phyloP scores from a whole-genome alignment of 1,140 invertebrate genomes.

The Plutomurus gul region DNA sequence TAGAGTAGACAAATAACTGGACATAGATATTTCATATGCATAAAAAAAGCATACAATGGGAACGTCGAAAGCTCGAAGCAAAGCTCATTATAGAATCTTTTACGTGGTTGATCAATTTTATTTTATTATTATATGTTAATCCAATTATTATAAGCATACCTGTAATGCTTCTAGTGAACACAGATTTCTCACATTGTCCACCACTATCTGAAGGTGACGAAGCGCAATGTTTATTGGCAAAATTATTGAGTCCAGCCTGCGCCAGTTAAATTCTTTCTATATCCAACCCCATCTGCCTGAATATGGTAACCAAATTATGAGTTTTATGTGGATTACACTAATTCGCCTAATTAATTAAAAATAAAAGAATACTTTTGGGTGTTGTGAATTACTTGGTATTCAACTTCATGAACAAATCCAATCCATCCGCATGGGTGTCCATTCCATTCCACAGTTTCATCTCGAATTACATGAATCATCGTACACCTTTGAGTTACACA shows the following conservation, averaged over 20 bases:
- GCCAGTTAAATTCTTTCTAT: slow-evolving; percentile 93
- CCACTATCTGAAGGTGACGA: slow-evolving; percentile 82
- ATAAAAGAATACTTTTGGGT: too few species aligned
- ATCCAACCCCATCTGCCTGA: slow-evolving; percentile 73
- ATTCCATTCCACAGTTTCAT: too few species aligned
- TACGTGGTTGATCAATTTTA: too few species aligned
- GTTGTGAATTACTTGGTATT: slow-evolving; percentile 80
- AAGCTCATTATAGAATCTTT: too few species aligned
- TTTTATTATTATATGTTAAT: too few species aligned
- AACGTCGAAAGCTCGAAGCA: too few species aligned
- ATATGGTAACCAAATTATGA: not conserved
- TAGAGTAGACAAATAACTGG: too few species aligned
- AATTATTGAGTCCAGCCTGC: slow-evolving; percentile 74
- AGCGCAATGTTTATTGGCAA: slow-evolving; percentile 84
- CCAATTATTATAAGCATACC: slow-evolving; percentile 56
- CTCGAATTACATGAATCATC: too few species aligned
- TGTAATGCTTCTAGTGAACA: slow-evolving; percentile 81
- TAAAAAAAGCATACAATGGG: too few species aligned
- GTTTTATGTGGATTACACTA: not conserved
- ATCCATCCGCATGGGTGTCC: too few species aligned
- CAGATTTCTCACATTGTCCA: slow-evolving; percentile 85
- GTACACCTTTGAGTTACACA: too few species aligned
- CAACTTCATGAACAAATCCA: slow-evolving; percentile 92
- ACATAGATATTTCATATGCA: too few species aligned
- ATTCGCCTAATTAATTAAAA: not conserved